Evolutionary conservation across 2,888 invertebrate species (phyloP), one percentile per base, ranked within the genome.

Genomic region (Atethmia centrago): DNA sequence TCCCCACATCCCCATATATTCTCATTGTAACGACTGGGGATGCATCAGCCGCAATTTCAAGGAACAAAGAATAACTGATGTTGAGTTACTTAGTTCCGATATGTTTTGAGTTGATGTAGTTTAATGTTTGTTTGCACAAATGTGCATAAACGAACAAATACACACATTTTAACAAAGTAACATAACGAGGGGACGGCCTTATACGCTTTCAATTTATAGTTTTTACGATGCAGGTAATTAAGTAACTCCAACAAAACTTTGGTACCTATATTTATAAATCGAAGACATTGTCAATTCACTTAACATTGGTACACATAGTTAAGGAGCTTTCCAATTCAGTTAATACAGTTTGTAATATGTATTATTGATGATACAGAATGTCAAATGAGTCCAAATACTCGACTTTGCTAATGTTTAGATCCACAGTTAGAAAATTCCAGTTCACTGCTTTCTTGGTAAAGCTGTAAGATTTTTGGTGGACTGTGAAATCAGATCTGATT

Each of bases 11-110:
- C 9, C 25, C 59, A 42, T 70, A 53, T 47, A 64, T 70, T 67
- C 49, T 80, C 69, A 77, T 80, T 14, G 16, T 28, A 25, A 49
- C 28, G 31, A 69, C 58, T 49, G 28, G 16, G 19, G 16, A 12
- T 53, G 61, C 42, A 45, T 53, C 53, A 53, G 16, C 0, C 3
- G 19, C n/a, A 28, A 63, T 64, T 67, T 67, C 16, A 45, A 63
- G 49, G 36, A 40, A 36, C 36, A 5, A 4, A 7, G 36, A 36
- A 36, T 7, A 36, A n/a, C n/a, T n/a, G 14, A 12, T 55, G 25
- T 28, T 14, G 5, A 21, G 10, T 19, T 42, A 14, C n/a, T 49
- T 55, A 14, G 10, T 1, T 36, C 3, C 3, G 3, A 25, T 7
- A 0, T 68, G n/a, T 5, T 68, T 68, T 36, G 14, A 40, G 28